Conservation (phyloP, 2,888 invertebrate genomes). For the Oxycera nigricornis region DNA sequence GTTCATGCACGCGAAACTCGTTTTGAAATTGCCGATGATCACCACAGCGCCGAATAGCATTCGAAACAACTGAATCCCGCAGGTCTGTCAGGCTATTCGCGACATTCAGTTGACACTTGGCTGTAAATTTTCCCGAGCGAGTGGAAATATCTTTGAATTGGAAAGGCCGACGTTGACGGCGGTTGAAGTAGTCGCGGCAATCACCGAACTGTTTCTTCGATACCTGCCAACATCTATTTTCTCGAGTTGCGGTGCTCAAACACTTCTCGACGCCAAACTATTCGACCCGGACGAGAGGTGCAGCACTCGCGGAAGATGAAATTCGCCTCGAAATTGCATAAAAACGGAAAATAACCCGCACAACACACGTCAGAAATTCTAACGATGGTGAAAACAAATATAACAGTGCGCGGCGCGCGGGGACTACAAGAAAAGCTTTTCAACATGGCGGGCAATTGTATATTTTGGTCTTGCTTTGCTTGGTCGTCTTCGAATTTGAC, state of each 20-base stretch:
- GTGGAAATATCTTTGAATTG: not conserved
- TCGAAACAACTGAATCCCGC: too few relatives aligned
- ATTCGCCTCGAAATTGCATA: not conserved
- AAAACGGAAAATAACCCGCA: conserved; percentile 2
- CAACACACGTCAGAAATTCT: conserved; percentile 40
- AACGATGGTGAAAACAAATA: conserved; percentile 2
- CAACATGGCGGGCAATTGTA: conserved; percentile 42
- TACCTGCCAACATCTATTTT: not conserved
- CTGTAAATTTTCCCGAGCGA: not conserved
- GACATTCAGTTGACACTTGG: conserved; percentile 7
- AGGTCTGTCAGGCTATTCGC: not conserved
- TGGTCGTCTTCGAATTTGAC: not conserved
- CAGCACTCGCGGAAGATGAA: not conserved
- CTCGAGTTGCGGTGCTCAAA: not conserved
- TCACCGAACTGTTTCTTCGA: not conserved
- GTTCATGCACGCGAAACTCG: not conserved
- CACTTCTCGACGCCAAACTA: not conserved
- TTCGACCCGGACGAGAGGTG: not conserved
- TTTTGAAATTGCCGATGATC: not conserved
- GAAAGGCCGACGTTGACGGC: not conserved
- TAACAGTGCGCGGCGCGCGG: not conserved
- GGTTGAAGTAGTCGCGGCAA: not conserved
- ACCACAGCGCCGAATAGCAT: too few relatives aligned
- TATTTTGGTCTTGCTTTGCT: conserved; percentile 27
- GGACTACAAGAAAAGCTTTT: conserved; percentile 13